Conservation (phyloP, 2,113 vertebrate species). For the Theristicus caerulescens region DNA sequence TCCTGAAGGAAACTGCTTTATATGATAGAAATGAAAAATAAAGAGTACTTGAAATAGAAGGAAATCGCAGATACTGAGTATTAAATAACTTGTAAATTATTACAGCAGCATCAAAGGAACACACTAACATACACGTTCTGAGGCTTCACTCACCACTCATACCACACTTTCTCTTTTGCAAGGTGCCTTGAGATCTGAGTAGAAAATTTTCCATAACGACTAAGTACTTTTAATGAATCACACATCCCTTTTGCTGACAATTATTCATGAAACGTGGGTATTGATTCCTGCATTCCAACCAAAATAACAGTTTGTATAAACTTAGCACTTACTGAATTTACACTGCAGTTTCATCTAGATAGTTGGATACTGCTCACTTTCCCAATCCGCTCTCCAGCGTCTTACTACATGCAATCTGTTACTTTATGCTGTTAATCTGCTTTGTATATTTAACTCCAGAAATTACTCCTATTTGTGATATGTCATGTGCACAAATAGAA, state of each 20-base stretch:
- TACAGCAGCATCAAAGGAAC: neutral
- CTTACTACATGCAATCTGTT: neutral
- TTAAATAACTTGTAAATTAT: neutral
- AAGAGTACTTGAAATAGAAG: neutral
- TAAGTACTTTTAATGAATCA: neutral
- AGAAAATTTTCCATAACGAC: neutral
- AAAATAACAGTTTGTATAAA: neutral
- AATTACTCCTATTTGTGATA: neutral
- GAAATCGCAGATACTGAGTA: neutral
- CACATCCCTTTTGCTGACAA: neutral
- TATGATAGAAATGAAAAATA: neutral
- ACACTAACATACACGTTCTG: neutral
- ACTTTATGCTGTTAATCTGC: neutral
- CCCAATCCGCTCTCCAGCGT: neutral
- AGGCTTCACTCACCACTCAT: neutral
- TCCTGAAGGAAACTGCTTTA: neutral
- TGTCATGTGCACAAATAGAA: neutral
- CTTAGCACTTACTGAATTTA: neutral
- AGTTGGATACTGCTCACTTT: neutral
- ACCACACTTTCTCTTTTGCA: neutral
- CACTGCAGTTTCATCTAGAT: neutral
- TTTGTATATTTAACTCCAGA: neutral
- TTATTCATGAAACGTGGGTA: neutral
- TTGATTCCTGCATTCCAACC: neutral
- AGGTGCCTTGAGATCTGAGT: neutral